Evolutionary conservation across 1,140 invertebrate species (phyloP).

Genomic region (Watersipora subatra): DNA sequence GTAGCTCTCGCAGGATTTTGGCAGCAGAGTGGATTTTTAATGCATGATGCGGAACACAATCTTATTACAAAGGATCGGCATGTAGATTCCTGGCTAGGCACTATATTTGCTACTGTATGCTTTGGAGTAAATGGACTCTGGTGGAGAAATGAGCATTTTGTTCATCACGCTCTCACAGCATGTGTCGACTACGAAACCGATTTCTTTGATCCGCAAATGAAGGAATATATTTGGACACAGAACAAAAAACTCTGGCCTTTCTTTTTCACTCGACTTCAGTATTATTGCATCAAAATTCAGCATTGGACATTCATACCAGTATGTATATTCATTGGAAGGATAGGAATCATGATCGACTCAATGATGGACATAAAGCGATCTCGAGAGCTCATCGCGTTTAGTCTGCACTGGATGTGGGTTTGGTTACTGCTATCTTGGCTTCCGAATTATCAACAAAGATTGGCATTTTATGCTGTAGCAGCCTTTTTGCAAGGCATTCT

Average conservation of each 20-base stretch:
- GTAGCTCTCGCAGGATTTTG: constrained; percentile 10
- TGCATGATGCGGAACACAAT: constrained; percentile 10
- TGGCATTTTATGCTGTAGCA: constrained; percentile 7
- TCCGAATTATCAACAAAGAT: constrained; percentile 3
- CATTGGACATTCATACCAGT: constrained; percentile 11
- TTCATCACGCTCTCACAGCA: constrained; percentile 10
- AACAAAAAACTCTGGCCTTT: constrained; percentile 9
- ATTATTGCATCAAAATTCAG: constrained; percentile 9
- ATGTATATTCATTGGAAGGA: constrained; percentile 4
- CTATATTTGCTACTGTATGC: constrained; percentile 8
- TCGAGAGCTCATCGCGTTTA: constrained; percentile 7
- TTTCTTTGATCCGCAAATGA: constrained; percentile 11
- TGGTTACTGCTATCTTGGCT: constrained; percentile 6
- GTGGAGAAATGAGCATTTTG: constrained; percentile 11
- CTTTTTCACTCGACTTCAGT: constrained; percentile 2
- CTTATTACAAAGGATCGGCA: not conserved
- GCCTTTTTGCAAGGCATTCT: constrained; percentile 6
- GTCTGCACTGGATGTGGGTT: constrained; percentile 9
- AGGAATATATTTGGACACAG: constrained; percentile 7
- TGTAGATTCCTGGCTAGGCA: constrained; percentile 5
- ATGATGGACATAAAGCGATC: constrained; percentile 2
- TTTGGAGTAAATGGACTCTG: constrained; percentile 7
- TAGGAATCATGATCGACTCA: constrained; percentile 10
- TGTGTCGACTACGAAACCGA: constrained; percentile 6
- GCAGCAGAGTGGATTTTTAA: constrained; percentile 11